Conservation (phyloP, 2,888 invertebrate species). For the Lysandra bellargus region DNA sequence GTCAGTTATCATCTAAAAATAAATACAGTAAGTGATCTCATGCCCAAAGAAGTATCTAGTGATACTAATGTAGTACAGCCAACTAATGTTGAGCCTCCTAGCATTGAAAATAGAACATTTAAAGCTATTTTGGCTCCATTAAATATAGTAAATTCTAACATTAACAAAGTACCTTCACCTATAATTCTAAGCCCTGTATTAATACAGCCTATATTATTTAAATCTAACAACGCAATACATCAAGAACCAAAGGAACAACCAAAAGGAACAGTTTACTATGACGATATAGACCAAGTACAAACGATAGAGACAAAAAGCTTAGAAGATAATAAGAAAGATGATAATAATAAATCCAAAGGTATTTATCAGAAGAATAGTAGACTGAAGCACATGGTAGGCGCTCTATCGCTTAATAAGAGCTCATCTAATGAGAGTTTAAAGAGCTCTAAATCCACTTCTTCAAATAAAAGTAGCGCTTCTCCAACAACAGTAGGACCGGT, state of each 20-base stretch:
- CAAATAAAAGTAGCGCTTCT: conserved; percentile 44
- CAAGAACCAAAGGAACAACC: conserved; percentile 45
- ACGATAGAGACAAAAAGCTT: conserved; percentile 43
- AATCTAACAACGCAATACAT: conserved; percentile 42
- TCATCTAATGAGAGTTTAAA: conserved; percentile 52
- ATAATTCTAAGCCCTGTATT: conserved; percentile 68
- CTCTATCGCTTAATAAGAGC: conserved; percentile 55
- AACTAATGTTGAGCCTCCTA: conserved; percentile 42
- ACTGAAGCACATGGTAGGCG: conserved; percentile 53
- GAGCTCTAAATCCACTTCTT: conserved; percentile 48
- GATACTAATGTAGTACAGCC: conserved; percentile 43
- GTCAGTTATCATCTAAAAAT: conserved; percentile 73
- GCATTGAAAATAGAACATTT: conserved; percentile 45
- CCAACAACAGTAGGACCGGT: conserved; percentile 47
- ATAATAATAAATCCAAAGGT: conserved; percentile 51
- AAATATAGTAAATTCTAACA: conserved; percentile 53
- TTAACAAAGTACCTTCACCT: conserved; percentile 52
- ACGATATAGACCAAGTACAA: conserved; percentile 66
- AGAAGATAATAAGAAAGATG: conserved; percentile 39
- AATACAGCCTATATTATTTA: conserved; percentile 63
- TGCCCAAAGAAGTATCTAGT: conserved; percentile 43
- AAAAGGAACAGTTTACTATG: conserved; percentile 62
- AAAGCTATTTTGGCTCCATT: conserved; percentile 60
- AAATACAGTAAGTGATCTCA: conserved; percentile 59
- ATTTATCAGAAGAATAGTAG: conserved; percentile 63